phyloP scores from a whole-genome alignment of 2,113 vertebrate genomes.

The Hemicordylus capensis region DNA sequence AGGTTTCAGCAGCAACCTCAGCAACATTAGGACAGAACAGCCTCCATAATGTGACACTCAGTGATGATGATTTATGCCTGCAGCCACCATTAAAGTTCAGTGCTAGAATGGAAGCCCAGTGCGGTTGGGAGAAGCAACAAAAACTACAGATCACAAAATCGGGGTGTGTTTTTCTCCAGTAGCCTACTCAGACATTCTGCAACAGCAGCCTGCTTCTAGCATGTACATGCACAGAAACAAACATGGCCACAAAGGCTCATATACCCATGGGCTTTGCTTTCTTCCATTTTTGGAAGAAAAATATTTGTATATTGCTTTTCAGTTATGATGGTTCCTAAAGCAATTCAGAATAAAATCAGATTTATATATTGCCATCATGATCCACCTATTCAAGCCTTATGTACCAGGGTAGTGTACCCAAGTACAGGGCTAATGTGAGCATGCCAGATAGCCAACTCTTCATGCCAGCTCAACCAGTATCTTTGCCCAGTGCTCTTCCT shows the following conservation, averaged over 20 bases:
- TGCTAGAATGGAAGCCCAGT: not conserved
- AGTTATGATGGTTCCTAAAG: too few species aligned
- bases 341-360: too few species aligned
- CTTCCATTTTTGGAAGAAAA: too few species aligned
- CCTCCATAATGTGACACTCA: conserved; percentile 2
- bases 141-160: not conserved
- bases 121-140: not conserved
- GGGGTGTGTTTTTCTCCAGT: not conserved
- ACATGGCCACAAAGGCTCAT: not conserved
- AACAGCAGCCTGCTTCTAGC: not conserved
- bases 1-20: not conserved
- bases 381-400: too few species aligned
- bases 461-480: too few species aligned
- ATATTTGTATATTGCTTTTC: too few species aligned
- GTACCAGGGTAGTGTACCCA: too few species aligned
- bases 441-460: too few species aligned
- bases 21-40: not conserved
- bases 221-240: not conserved
- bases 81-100: not conserved
- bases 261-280: not conserved
- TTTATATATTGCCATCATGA: too few species aligned
- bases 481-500: too few species aligned
- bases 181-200: not conserved
- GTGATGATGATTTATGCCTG: not conserved
- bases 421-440: too few species aligned